Conservation (phyloP, 2,113 vertebrate genomes). For the Hippolais icterina region DNA sequence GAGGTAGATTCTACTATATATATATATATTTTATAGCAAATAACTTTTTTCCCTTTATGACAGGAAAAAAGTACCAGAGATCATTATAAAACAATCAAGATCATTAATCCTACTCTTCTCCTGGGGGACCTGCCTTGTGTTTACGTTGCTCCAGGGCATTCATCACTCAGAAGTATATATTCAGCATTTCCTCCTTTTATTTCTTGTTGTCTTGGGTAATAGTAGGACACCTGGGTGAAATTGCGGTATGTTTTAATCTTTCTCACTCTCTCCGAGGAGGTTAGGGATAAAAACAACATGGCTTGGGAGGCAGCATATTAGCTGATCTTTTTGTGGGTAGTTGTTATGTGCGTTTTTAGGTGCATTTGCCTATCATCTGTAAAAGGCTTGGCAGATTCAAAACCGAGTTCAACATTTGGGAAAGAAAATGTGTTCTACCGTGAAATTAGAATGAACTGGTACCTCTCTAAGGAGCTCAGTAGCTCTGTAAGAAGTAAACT, state of each 20-base stretch:
- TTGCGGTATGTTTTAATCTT: neutral
- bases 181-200: neutral
- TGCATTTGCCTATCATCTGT: neutral
- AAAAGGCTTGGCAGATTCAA: neutral
- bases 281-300: neutral
- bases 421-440: neutral
- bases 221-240: neutral
- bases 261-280: neutral
- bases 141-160: conserved; percentile 34
- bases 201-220: neutral
- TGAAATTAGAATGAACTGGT: neutral
- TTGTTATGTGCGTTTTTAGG: neutral
- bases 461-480: neutral
- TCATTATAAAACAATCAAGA: conserved; percentile 37
- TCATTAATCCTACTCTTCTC: conserved; percentile 29
- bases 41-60: neutral
- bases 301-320: neutral
- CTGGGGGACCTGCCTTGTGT: neutral
- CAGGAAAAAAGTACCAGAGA: neutral
- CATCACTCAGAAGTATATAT: conserved; percentile 8
- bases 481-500: neutral
- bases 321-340: neutral
- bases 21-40: neutral
- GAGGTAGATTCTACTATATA: neutral
- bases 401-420: neutral